Evolutionary conservation across 2,888 invertebrate genomes (phyloP).

Genomic region (Parnassius apollo): DNA sequence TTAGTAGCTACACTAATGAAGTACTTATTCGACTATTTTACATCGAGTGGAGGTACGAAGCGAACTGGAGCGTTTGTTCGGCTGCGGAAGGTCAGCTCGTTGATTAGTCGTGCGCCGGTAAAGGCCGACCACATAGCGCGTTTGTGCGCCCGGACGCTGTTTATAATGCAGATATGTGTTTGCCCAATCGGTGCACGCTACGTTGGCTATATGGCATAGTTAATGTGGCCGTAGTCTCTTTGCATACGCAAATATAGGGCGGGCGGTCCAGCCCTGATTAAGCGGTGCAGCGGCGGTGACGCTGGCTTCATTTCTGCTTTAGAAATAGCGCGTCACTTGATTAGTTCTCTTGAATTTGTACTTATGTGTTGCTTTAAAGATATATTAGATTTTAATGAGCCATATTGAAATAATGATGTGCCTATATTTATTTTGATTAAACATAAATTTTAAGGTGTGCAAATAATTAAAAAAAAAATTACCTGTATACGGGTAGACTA

Average conservation of each 20-base stretch:
- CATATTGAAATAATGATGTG: neutral
- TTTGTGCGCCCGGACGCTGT: constrained; percentile 78
- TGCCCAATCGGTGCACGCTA: constrained; percentile 80
- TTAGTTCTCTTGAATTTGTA: constrained; percentile 54
- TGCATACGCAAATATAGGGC: constrained; percentile 82
- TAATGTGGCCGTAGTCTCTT: constrained; percentile 79
- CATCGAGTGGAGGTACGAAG: constrained; percentile 40
- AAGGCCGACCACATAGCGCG: constrained; percentile 79
- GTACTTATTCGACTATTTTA: constrained; percentile 36
- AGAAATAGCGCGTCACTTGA: constrained; percentile 60
- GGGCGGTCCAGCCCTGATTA: constrained; percentile 77
- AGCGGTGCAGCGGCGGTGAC: constrained; percentile 71
- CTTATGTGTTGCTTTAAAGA: constrained; percentile 21
- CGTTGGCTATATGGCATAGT: constrained; percentile 81
- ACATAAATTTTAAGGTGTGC: too few relatives aligned
- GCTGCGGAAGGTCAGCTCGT: constrained; percentile 76
- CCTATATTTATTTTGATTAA: too few relatives aligned
- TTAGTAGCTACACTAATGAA: constrained; percentile 21
- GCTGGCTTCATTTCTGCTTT: constrained; percentile 66
- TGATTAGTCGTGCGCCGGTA: constrained; percentile 78
- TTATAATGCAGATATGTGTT: constrained; percentile 83
- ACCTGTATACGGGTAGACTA: too few relatives aligned
- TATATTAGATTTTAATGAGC: neutral
- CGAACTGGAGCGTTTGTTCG: constrained; percentile 64
- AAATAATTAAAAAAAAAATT: too few relatives aligned